phyloP scores from a whole-genome alignment of 1,140 invertebrate species.

The Caenorhabditis tropicalis region DNA sequence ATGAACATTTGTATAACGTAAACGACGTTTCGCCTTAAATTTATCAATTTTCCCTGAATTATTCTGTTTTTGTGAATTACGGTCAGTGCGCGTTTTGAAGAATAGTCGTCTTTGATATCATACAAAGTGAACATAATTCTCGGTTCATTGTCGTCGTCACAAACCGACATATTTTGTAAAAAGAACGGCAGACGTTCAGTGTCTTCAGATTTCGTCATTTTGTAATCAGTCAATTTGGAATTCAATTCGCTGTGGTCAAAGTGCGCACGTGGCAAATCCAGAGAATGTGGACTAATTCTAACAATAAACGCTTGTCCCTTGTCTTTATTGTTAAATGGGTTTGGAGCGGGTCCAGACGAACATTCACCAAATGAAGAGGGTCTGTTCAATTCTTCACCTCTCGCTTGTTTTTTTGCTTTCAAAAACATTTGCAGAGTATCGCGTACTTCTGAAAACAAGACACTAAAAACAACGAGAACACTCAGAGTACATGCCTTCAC shows the following conservation, averaged over 20 bases:
- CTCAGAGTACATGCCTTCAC: conserved; percentile 1
- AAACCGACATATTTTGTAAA: neutral
- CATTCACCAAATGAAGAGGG: neutral
- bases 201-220: neutral
- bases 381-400: neutral
- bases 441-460: neutral
- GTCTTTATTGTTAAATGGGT: neutral
- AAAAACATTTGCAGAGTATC: neutral
- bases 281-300: neutral
- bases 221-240: neutral
- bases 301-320: neutral
- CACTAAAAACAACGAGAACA: neutral
- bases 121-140: neutral
- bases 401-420: neutral
- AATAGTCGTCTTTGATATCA: neutral
- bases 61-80: neutral
- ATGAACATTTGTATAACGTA: neutral
- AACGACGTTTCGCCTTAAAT: conserved; percentile 9
- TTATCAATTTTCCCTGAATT: neutral
- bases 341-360: neutral
- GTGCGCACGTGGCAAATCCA: neutral
- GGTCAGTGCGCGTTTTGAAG: neutral
- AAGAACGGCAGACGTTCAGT: neutral
- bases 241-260: conserved; percentile 8
- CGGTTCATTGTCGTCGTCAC: neutral